Evolutionary conservation across 1,140 invertebrate genomes (phyloP).

Genomic region (Holcopasites calliopsidis): DNA sequence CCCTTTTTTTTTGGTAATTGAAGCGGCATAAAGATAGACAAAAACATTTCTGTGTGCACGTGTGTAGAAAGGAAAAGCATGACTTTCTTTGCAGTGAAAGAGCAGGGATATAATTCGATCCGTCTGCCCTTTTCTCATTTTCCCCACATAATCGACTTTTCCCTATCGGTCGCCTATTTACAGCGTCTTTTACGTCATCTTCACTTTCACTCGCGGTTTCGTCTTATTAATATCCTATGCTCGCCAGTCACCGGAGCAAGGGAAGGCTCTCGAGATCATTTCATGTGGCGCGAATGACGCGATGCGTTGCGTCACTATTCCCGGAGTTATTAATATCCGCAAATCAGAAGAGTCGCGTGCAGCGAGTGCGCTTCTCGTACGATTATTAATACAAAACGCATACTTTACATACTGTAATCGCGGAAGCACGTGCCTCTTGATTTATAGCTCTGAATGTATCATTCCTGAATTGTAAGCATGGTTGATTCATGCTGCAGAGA

Average conservation of each 20-base stretch:
- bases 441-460: no score
- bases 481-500: no score
- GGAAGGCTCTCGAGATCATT: background rate
- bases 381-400: background rate
- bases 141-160: background rate
- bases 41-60: no score
- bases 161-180: background rate
- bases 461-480: no score
- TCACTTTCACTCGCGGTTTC: conserved; percentile 4
- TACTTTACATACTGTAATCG: background rate
- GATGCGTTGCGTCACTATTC: background rate
- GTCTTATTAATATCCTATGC: background rate
- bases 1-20: no score
- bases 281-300: background rate
- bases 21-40: no score
- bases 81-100: background rate
- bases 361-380: background rate
- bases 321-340: conserved; percentile 1
- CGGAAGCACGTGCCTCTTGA: no score
- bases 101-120: background rate
- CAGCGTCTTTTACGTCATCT: background rate
- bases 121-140: background rate
- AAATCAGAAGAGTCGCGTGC: background rate
- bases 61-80: no score
- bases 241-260: background rate